Percentiles rank a stretch among this genome's conserved stretches.
These are phyloP conservation scores for Lepus americanus DNA, from an alignment of 2,113 vertebrate genomes.

Conservation along the genomic window DNA sequence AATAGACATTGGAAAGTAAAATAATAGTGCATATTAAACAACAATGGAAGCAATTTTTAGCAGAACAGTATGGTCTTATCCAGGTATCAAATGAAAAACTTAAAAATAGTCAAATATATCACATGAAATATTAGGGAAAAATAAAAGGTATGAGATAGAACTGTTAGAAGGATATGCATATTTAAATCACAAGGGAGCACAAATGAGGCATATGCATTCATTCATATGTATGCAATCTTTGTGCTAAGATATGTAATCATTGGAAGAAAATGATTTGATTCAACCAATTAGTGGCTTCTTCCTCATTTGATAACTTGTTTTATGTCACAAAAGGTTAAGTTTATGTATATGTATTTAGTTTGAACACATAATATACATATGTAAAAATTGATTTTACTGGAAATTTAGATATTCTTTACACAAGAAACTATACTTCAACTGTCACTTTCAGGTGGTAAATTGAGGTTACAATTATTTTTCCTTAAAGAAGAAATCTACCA, in stretches of 20 bases:
- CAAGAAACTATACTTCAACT: background rate
- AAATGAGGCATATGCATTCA: constrained; percentile 13
- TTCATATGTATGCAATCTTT: constrained; percentile 76
- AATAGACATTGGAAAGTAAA: background rate
- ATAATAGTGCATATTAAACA: background rate
- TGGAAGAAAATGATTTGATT: constrained; percentile 66
- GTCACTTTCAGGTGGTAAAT: background rate
- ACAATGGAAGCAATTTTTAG: background rate
- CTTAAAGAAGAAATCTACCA: background rate
- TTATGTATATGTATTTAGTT: constrained; percentile 2
- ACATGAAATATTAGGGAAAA: background rate
- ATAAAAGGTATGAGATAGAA: background rate
- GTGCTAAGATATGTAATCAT: constrained; percentile 63
- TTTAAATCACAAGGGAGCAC: constrained; percentile 40
- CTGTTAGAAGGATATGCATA: constrained; percentile 46
- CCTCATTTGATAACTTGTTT: constrained; percentile 67
- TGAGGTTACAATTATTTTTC: background rate
- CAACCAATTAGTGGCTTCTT: constrained; percentile 68
- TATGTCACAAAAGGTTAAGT: constrained; percentile 68
- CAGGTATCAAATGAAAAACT: background rate
- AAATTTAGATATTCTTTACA: background rate
- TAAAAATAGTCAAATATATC: constrained; percentile 7
- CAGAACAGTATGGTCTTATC: background rate
- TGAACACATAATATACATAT: constrained; percentile 4
- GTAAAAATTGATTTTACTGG: constrained; percentile 16